Percentiles rank a stretch among this genome's conserved stretches.
phyloP scores from a whole-genome alignment of 2,888 invertebrate genomes.

The Trissolcus japonicus region DNA sequence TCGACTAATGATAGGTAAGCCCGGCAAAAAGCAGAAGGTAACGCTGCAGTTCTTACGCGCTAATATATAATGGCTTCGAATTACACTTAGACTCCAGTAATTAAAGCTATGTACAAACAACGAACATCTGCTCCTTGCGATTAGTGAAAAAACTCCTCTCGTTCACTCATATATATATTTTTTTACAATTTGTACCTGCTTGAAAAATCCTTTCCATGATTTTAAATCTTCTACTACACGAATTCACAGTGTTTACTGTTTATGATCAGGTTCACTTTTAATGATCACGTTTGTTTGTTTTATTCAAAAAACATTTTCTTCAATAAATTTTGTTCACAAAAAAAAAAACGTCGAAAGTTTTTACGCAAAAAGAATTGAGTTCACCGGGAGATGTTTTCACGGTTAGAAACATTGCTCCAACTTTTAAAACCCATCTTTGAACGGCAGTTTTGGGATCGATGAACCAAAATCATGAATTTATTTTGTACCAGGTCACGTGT shows the following conservation, averaged over 20 bases:
- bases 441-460: constrained; percentile 6
- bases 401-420: too few species aligned
- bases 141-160: constrained; percentile 14
- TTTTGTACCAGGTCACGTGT: neutral
- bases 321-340: neutral
- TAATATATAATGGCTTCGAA: constrained; percentile 54
- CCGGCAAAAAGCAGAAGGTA: constrained; percentile 45
- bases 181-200: constrained; percentile 5
- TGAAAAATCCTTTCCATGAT: neutral
- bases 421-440: constrained; percentile 1
- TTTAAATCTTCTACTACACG: neutral
- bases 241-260: neutral
- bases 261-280: neutral
- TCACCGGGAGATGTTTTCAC: too few species aligned
- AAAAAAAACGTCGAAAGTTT: too few species aligned
- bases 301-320: neutral
- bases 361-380: too few species aligned
- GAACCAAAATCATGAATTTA: constrained; percentile 8
- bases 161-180: too few species aligned
- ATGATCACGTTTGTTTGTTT: neutral
- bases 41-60: constrained; percentile 44
- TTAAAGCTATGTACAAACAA: constrained; percentile 53
- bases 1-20: constrained; percentile 47
- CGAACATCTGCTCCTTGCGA: constrained; percentile 32
- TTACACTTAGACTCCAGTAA: constrained; percentile 47